Conservation (phyloP, 2,888 invertebrate genomes). For the Dryomyza anilis region DNA sequence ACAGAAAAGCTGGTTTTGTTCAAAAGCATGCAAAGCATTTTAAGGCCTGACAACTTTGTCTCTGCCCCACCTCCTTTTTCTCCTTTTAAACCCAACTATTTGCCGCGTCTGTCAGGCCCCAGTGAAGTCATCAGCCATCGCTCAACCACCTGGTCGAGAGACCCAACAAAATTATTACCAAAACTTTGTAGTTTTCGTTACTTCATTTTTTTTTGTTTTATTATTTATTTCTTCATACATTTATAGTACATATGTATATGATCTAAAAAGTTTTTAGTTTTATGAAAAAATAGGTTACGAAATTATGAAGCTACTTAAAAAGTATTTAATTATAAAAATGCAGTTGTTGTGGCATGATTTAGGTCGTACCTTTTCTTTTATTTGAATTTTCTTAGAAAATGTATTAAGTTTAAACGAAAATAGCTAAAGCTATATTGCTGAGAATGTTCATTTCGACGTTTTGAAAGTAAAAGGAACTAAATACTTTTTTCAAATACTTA, state of each 20-base stretch:
- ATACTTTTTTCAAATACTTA: too few species aligned
- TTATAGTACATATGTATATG: not conserved
- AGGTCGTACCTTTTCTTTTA: not conserved
- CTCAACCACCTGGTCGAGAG: not conserved
- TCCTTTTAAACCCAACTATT: too few species aligned
- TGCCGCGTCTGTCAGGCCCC: not conserved
- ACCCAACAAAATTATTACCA: constrained; percentile 5
- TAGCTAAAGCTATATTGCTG: too few species aligned
- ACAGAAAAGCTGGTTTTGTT: too few species aligned
- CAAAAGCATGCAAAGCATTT: constrained; percentile 10
- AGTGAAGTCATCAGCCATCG: not conserved
- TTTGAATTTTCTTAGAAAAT: too few species aligned
- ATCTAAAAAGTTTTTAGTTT: too few species aligned
- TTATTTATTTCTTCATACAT: not conserved
- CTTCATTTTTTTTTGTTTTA: not conserved
- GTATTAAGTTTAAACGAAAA: too few species aligned
- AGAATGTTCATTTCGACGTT: too few species aligned
- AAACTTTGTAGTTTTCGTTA: not conserved
- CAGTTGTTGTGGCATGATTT: constrained; percentile 1
- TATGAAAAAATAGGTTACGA: constrained; percentile 3
- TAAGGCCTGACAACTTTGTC: constrained; percentile 1
- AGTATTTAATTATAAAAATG: constrained; percentile 25
- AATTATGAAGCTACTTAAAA: constrained; percentile 19
- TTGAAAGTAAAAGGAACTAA: too few species aligned
- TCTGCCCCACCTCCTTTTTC: not conserved